Evolutionary conservation across 2,888 invertebrate species (phyloP).

Genomic region (Sesia apiformis): DNA sequence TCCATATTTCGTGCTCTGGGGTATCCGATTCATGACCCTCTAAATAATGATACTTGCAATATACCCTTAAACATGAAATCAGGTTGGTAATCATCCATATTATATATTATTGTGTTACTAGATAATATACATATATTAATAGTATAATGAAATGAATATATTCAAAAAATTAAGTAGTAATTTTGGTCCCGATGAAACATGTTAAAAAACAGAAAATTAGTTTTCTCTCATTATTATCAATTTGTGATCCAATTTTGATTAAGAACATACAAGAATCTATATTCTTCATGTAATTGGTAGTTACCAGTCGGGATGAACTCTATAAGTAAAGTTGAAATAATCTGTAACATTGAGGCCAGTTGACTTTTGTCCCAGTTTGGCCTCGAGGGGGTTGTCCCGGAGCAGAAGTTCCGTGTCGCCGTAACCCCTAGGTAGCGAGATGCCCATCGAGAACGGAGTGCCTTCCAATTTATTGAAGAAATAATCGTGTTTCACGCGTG

Average conservation of each 20-base stretch:
- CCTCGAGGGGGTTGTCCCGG: slow-evolving; percentile 83
- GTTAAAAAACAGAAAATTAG: too few relatives aligned
- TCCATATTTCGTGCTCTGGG: slow-evolving; percentile 83
- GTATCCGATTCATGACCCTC: slow-evolving; percentile 83
- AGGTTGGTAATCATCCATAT: too few relatives aligned
- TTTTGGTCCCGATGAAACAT: too few relatives aligned
- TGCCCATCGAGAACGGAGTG: slow-evolving; percentile 90
- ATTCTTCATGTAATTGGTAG: slow-evolving; percentile 4
- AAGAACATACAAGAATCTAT: neutral
- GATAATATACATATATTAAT: neutral
- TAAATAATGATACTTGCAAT: slow-evolving; percentile 89
- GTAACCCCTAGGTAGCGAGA: slow-evolving; percentile 87
- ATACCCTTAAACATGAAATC: slow-evolving; percentile 75
- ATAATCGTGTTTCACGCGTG: slow-evolving; percentile 86
- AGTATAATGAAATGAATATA: neutral
- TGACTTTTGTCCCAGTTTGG: slow-evolving; percentile 77
- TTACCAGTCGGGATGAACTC: slow-evolving; percentile 90
- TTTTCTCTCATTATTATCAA: neutral
- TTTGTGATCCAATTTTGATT: neutral
- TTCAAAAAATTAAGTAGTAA: neutral
- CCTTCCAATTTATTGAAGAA: slow-evolving; percentile 86
- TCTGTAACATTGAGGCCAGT: slow-evolving; percentile 81
- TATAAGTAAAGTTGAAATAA: slow-evolving; percentile 84
- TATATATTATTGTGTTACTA: neutral
- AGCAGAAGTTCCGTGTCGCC: slow-evolving; percentile 85